These are phyloP conservation scores for Corythucha ciliata DNA, from an alignment of 2,888 invertebrate genomes.

Conservation along the genomic window DNA sequence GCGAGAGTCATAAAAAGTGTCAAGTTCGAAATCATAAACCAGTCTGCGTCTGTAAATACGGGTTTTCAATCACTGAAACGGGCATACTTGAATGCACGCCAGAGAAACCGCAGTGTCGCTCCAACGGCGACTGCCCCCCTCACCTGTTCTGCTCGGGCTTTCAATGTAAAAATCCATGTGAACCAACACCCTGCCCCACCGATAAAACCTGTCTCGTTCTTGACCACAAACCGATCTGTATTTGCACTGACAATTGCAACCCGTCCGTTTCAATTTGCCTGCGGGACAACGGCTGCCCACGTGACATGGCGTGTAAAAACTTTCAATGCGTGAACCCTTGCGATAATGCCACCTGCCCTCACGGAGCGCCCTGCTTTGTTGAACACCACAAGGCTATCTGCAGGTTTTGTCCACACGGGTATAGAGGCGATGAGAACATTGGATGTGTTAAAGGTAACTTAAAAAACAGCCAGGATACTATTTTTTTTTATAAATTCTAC, in stretches of 20 bases:
- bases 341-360: slow-evolving; percentile 71
- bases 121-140: slow-evolving; percentile 73
- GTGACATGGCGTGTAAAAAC: slow-evolving; percentile 74
- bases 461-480: not conserved
- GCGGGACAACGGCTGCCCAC: slow-evolving; percentile 79
- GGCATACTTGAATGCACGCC: slow-evolving; percentile 82
- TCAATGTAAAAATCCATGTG: slow-evolving; percentile 80
- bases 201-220: slow-evolving; percentile 81
- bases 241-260: slow-evolving; percentile 78
- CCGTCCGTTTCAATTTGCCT: slow-evolving; percentile 79
- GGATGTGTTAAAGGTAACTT: slow-evolving; percentile 93
- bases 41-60: slow-evolving; percentile 79
- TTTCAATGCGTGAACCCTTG: slow-evolving; percentile 88
- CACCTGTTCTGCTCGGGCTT: slow-evolving; percentile 75
- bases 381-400: slow-evolving; percentile 91
- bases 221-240: slow-evolving; percentile 77
- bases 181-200: slow-evolving; percentile 61
- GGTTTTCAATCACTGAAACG: slow-evolving; percentile 76
- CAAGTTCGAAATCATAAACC: slow-evolving; percentile 77
- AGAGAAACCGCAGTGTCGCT: slow-evolving; percentile 61
- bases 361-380: slow-evolving; percentile 80
- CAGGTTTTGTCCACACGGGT: slow-evolving; percentile 92
- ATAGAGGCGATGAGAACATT: slow-evolving; percentile 80
- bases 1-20: slow-evolving; percentile 75
- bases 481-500: too few relatives aligned